Conservation (phyloP, 2,888 invertebrate species). For the Folsomia manolachei region DNA sequence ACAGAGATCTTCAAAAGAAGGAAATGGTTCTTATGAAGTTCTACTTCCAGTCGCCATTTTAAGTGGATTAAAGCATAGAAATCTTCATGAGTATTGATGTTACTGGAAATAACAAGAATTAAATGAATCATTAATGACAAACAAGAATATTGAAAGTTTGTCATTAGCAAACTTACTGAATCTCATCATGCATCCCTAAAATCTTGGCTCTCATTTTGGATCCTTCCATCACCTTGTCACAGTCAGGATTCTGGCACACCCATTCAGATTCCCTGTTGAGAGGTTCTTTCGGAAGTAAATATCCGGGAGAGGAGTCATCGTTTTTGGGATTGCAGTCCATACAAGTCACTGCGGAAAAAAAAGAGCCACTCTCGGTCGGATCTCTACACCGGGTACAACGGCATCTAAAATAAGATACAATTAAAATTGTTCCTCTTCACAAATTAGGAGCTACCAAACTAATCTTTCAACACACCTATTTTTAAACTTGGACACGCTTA, state of each 20-base stretch:
- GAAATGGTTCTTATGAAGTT: constrained; percentile 30
- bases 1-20: constrained; percentile 27
- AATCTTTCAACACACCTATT: background rate
- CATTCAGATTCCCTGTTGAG: constrained; percentile 8
- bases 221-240: constrained; percentile 9
- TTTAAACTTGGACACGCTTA: background rate
- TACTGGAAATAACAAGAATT: background rate
- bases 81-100: background rate
- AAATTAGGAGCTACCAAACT: background rate
- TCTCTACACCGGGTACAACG: constrained; percentile 25
- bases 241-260: constrained; percentile 24
- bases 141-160: background rate
- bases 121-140: background rate
- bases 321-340: constrained; percentile 6
- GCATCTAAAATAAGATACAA: constrained; percentile 7
- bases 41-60: constrained; percentile 8
- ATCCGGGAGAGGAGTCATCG: too few species aligned
- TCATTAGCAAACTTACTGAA: background rate
- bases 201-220: constrained; percentile 5
- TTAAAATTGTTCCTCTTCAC: background rate
- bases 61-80: constrained; percentile 19
- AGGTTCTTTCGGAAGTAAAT: constrained; percentile 24
- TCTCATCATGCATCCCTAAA: constrained; percentile 24
- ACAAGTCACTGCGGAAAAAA: constrained; percentile 33
- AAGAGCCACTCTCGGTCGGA: constrained; percentile 27